Evolutionary conservation across 2,888 invertebrate genomes (phyloP), one percentile per base, ranked within the genome.

Genomic region (Chymomyza fuscimana): DNA sequence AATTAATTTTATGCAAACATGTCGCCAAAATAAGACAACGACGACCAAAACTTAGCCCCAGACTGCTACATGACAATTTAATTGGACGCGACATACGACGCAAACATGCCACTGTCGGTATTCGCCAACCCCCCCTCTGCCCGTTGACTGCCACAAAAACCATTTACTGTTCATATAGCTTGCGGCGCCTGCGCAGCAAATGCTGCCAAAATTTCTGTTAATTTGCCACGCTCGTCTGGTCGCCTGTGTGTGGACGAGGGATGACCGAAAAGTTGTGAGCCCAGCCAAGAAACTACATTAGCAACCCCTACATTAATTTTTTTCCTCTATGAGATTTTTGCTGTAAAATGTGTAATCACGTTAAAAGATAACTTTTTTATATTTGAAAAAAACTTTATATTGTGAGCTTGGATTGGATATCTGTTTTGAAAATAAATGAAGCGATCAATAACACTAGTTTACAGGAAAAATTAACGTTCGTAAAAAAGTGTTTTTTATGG

Each of bases 1-100:
- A 89, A 87, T 86, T 87, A 86, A 89, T 86, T 86, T 86, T 89
- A 81, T 87, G 89, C 87, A 87, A 89, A 89, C 76, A 86, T 86
- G 86, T 84, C 80, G 81, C 86, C 86, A 81, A 89, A 81, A 81
- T 79, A 54, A 63, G 65, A 50, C 65, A 40, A 61, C 60, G 51
- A 32, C 51, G 56, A 52, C 58, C 61, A 65, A 63, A 56, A 54
- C 25, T 0, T 40, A 22, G 51, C 51, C 63, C 29, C 25, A 51
- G 32, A 63, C 63, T 46, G 86, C 83, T 82, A 89, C 89, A 86
- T 86, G 86, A 86, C 88, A 89, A 88, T 89, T 89, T 86, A 86
- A 86, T 86, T 86, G 86, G 88, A 81, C 84, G 84, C 84, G 80
- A 83, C 87, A 82, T 87, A 89, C 85, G 83, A 60, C 60, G 83